Conservation (phyloP, 2,797 vertebrate genomes). For the Masticophis lateralis region DNA sequence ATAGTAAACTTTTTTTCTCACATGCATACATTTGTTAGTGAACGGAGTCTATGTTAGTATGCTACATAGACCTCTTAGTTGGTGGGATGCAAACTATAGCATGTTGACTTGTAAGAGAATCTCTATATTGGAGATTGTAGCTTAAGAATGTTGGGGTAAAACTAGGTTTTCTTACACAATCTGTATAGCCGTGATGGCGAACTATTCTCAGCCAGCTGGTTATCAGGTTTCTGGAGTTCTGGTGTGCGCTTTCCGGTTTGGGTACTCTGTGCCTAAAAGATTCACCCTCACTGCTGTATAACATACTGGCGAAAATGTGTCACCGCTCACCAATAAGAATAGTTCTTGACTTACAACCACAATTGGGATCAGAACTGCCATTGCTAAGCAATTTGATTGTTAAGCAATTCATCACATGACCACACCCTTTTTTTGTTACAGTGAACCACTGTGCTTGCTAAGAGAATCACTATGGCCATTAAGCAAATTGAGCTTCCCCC, state of each 20-base stretch:
- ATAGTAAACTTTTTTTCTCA: neutral
- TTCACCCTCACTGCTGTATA: neutral
- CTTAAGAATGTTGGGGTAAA: neutral
- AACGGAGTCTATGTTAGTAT: neutral
- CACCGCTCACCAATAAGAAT: too few relatives aligned
- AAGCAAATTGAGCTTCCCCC: neutral
- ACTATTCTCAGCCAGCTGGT: too few relatives aligned
- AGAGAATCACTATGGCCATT: neutral
- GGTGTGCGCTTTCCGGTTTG: fast-evolving
- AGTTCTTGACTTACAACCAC: too few relatives aligned
- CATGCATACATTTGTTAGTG: neutral
- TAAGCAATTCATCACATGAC: neutral
- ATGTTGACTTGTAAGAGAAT: neutral
- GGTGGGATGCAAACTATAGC: neutral
- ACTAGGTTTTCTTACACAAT: neutral
- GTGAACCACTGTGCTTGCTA: neutral
- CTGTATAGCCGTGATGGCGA: neutral
- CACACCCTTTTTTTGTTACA: neutral
- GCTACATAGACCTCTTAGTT: neutral
- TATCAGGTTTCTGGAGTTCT: too few relatives aligned
- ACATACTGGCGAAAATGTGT: too few relatives aligned
- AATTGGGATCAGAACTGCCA: too few relatives aligned
- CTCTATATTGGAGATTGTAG: neutral
- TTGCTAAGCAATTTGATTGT: neutral
- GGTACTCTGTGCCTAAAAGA: too few relatives aligned